These are phyloP conservation scores for Microcebus jonahi DNA, from an alignment of 2,113 vertebrate genomes.

Conservation along the genomic window DNA sequence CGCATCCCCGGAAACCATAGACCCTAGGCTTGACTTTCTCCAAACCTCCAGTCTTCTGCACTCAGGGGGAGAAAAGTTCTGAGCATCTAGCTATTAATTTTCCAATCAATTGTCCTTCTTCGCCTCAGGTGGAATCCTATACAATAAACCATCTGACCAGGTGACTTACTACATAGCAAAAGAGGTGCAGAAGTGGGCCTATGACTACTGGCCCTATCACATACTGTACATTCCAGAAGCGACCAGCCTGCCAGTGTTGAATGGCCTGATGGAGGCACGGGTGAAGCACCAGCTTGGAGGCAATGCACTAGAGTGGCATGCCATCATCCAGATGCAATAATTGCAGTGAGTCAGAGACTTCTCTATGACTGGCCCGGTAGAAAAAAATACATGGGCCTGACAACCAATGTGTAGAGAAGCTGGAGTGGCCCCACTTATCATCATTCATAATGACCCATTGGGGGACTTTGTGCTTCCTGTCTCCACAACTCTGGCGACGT, in stretches of 20 bases:
- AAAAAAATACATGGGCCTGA: not conserved
- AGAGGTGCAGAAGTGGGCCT: not conserved
- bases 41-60: not conserved
- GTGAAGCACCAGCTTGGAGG: not conserved
- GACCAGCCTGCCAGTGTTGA: not conserved
- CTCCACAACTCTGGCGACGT: not conserved
- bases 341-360: not conserved
- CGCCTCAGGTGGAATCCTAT: not conserved
- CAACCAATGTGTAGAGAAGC: not conserved
- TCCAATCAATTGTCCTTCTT: not conserved
- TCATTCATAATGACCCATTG: not conserved
- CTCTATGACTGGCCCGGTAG: not conserved
- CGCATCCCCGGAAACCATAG: not conserved
- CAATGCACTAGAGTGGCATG: no score
- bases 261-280: not conserved
- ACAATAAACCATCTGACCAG: not conserved
- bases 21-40: not conserved
- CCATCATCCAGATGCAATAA: not conserved
- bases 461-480: not conserved
- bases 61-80: not conserved
- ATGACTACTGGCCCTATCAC: no score
- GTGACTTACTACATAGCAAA: not conserved
- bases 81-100: not conserved
- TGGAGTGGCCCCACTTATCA: not conserved
- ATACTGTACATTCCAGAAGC: not conserved